Base-by-base conservation (phyloP, 2,888 invertebrate species). In the Coecobrya sp. region DNA sequence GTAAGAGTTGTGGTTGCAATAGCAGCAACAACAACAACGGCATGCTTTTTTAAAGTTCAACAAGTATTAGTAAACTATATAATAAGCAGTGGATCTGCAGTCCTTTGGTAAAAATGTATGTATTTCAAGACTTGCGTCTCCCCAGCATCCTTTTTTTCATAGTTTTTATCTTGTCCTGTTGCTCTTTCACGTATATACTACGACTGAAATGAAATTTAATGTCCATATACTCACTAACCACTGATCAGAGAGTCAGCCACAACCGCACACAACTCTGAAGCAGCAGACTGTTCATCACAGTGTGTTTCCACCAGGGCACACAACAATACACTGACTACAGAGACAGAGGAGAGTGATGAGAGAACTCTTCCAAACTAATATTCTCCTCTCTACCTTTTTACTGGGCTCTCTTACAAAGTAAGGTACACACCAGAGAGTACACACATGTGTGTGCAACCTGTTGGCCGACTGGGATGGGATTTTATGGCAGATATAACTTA, bases 401-500 rank as follows among this genome's bases (percentile, higher is more conserved):
- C n/a, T 81, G 0, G 27, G 55, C n/a, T 30, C 8, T 27, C 4
- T 13, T 0, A 5, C 7, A 55, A 81, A 0, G 22, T 55, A 30
- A 49, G 79, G 79, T 55, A 30, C 55, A 55, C 55, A n/a, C n/a
- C n/a, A n/a, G n/a, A n/a, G n/a, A n/a, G n/a, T 52, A 4, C 10
- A 1, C n/a, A 70, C 70, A 70, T 81, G 81, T 81, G 81, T 55
- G 55, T 22, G 73, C 73, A 76, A 76, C 73, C 73, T 76, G 73
- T 76, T 76, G 30, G 73, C 73, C 11, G 11, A 42, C 45, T 70
- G 70, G 70, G 70, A 45, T 76, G 73, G 22, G 73, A 49, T 76
- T 76, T 70, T 70, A 36, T 76, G 70, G n/a, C 36, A 22, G n/a
- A 10, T 55, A 55, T 13, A 55, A 16, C 4, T 3, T 30, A 2